Conservation (phyloP, 2,113 vertebrate genomes). For the Misgurnus anguillicaudatus region DNA sequence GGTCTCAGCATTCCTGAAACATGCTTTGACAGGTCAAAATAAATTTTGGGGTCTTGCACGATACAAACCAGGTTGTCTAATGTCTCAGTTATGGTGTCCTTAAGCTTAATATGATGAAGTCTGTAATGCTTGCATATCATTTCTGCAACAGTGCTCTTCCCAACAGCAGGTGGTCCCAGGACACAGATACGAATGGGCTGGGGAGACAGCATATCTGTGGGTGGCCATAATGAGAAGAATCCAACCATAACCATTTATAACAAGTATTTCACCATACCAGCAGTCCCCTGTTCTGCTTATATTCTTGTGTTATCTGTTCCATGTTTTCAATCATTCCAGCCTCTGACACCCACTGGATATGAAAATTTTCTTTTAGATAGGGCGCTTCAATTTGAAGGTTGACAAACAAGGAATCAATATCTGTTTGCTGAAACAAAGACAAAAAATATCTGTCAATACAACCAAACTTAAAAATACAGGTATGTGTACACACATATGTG, state of each 20-base stretch:
- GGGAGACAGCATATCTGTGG: conserved; percentile 8
- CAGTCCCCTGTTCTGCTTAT: conserved; percentile 78
- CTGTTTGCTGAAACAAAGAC: conserved; percentile 71
- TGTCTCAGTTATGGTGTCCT: conserved; percentile 78
- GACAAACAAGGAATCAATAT: conserved; percentile 80
- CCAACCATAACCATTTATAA: neutral
- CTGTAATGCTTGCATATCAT: conserved; percentile 82
- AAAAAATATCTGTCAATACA: neutral
- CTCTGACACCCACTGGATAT: conserved; percentile 82
- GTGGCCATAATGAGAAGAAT: neutral
- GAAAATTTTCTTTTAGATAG: conserved; percentile 80
- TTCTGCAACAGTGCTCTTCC: conserved; percentile 81
- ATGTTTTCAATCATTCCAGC: conserved; percentile 86
- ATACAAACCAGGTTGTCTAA: conserved; percentile 79
- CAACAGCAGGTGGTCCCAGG: conserved; percentile 87
- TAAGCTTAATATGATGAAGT: conserved; percentile 81
- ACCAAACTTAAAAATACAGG: neutral
- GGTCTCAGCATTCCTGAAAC: neutral
- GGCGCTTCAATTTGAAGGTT: conserved; percentile 78
- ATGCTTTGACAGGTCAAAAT: neutral
- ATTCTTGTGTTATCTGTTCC: conserved; percentile 78
- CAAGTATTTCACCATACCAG: conserved; percentile 73
- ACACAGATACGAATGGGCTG: conserved; percentile 86
- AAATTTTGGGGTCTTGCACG: neutral
- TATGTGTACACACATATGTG: no score